A percentile compares a stretch with the other conserved stretches of the same genome.
Evolutionary conservation across 1,140 invertebrate genomes (phyloP).

Genomic region (Drosophila arawakana): DNA sequence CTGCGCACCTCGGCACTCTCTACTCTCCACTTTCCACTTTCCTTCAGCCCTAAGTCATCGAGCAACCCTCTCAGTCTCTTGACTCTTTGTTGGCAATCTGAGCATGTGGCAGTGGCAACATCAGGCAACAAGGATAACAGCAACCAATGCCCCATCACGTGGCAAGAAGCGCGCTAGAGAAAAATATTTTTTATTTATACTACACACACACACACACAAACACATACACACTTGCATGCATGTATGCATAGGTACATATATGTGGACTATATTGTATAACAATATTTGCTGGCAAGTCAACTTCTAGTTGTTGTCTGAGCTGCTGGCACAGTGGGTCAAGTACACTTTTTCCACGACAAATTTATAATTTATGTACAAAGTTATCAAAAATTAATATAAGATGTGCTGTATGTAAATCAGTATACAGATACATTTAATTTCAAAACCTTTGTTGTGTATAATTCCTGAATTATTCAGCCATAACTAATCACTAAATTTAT

Average conservation of each 20-base stretch:
- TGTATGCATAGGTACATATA: constrained; percentile 27
- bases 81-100: constrained; percentile 47
- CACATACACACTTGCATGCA: constrained; percentile 19
- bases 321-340: constrained; percentile 21
- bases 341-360: neutral
- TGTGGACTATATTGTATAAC: constrained; percentile 49
- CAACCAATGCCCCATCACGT: constrained; percentile 70
- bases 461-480: no score
- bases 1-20: no score
- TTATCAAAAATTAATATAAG: neutral
- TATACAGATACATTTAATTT: no score
- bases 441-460: no score
- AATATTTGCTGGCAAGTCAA: constrained; percentile 43
- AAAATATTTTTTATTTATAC: constrained; percentile 64
- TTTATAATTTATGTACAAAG: neutral
- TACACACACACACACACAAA: constrained; percentile 24
- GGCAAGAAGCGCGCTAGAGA: constrained; percentile 64
- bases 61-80: constrained; percentile 17
- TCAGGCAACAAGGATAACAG: constrained; percentile 37
- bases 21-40: no score
- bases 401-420: no score
- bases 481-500: no score
- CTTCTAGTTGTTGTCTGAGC: constrained; percentile 4
- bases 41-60: constrained; percentile 15
- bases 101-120: constrained; percentile 44